phyloP scores from a whole-genome alignment of 2,113 vertebrate genomes.

The Tragelaphus imberbis region DNA sequence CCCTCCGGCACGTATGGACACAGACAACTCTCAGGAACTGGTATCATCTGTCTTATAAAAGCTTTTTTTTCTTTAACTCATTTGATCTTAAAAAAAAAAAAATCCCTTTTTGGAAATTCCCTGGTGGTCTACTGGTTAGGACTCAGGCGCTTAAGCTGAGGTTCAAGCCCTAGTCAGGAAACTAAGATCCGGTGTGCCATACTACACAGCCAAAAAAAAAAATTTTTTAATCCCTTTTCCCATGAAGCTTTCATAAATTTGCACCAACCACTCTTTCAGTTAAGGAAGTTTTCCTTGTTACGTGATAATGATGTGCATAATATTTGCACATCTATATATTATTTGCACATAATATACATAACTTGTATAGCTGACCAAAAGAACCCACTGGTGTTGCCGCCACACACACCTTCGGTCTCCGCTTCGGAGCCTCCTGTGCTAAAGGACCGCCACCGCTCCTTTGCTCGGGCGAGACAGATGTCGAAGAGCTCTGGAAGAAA shows the following conservation, averaged over 20 bases:
- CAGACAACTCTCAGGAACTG: background rate
- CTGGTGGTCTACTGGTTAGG: background rate
- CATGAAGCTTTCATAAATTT: accelerated
- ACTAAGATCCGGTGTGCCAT: background rate
- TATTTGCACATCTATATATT: no score
- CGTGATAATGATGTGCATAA: accelerated
- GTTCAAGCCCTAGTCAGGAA: background rate
- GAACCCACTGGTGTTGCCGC: accelerated
- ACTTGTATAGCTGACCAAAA: accelerated
- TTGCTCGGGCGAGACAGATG: constrained; percentile 93
- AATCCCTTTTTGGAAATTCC: background rate
- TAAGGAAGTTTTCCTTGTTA: accelerated
- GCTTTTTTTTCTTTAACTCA: background rate
- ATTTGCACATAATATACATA: no score
- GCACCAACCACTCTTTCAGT: accelerated
- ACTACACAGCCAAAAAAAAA: background rate
- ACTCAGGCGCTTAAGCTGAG: background rate
- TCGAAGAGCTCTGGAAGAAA: constrained; percentile 88
- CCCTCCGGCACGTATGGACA: accelerated
- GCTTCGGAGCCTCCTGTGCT: constrained; percentile 77
- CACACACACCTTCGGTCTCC: constrained; percentile 84
- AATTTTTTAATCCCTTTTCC: background rate
- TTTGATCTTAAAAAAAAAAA: background rate
- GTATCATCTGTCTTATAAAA: background rate
- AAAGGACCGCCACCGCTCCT: constrained; percentile 89